These are phyloP conservation scores for Emydocephalus ijimae DNA, from an alignment of 2,113 vertebrate genomes.

Conservation along the genomic window DNA sequence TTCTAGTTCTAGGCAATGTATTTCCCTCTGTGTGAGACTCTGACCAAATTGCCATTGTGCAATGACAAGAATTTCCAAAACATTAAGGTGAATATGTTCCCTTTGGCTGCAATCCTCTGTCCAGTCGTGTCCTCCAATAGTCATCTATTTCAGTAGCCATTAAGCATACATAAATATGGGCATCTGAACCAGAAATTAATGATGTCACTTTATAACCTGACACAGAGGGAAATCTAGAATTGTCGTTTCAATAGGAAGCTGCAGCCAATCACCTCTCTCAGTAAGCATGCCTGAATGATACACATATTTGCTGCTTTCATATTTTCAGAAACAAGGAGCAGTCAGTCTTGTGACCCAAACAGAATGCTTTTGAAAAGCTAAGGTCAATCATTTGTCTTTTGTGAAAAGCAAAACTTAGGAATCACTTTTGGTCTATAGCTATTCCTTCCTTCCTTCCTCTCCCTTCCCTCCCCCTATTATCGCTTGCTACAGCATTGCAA, in stretches of 20 bases:
- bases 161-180: not conserved
- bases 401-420: not conserved
- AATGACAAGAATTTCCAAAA: not conserved
- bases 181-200: not conserved
- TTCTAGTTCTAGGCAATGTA: not conserved
- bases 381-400: not conserved
- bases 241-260: not conserved
- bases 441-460: not conserved
- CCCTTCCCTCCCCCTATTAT: not conserved
- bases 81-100: not conserved
- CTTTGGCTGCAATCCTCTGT: conserved; percentile 1
- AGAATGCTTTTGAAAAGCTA: not conserved
- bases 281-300: not conserved
- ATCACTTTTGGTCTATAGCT: not conserved
- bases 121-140: not conserved
- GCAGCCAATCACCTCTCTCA: not conserved
- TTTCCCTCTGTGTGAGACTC: not conserved
- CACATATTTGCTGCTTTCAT: not conserved
- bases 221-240: not conserved
- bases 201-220: not conserved
- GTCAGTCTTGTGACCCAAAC: not conserved
- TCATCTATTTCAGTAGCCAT: not conserved
- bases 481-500: not conserved
- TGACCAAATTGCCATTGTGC: not conserved
- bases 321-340: not conserved